A percentile compares a stretch with the other conserved stretches of the same genome.
phyloP scores from a whole-genome alignment of 2,888 invertebrate genomes.

The Pseudococcus jackbeardsleyi region DNA sequence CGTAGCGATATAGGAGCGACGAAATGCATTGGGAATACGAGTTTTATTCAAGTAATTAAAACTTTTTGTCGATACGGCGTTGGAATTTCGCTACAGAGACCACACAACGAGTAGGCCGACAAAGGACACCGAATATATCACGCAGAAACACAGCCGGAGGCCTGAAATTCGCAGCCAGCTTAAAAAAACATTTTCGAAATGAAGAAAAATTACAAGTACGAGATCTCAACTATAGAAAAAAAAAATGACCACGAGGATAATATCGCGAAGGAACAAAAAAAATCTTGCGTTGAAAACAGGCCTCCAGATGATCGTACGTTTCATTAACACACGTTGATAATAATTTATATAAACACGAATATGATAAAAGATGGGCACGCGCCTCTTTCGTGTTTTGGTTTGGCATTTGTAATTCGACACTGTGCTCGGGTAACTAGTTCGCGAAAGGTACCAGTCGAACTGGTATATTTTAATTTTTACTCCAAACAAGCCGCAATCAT shows the following conservation, averaged over 20 bases:
- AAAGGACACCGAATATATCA: neutral
- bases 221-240: neutral
- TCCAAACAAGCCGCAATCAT: conserved; percentile 62
- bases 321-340: neutral
- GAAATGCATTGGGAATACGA: conserved; percentile 40
- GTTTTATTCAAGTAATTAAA: conserved; percentile 40
- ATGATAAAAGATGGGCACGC: conserved; percentile 26
- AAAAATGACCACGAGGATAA: no score
- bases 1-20: conserved; percentile 19
- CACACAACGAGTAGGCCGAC: conserved; percentile 20
- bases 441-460: conserved; percentile 3
- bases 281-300: neutral
- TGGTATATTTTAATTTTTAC: conserved; percentile 44
- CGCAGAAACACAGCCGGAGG: neutral
- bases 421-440: neutral
- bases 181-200: neutral
- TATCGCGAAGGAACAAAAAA: neutral
- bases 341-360: conserved; percentile 25
- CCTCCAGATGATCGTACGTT: neutral
- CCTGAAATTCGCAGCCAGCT: neutral
- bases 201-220: neutral
- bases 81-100: conserved; percentile 33
- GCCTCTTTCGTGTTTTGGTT: conserved; percentile 36
- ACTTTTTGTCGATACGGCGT: conserved; percentile 20
- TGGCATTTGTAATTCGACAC: neutral